phyloP scores from a whole-genome alignment of 2,888 invertebrate genomes.

The Brachyptera risi region DNA sequence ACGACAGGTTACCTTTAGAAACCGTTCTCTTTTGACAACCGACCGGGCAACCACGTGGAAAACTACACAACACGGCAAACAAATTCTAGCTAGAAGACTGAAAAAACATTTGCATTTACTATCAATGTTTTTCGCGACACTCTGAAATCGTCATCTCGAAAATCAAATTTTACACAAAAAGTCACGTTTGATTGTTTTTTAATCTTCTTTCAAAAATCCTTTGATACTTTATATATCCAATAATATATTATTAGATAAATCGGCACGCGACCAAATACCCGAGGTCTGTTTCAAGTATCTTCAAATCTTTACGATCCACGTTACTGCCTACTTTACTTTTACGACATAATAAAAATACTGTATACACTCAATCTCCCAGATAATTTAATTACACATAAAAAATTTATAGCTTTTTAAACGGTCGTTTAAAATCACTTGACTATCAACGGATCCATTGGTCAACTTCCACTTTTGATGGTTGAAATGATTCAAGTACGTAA shows the following conservation, averaged over 20 bases:
- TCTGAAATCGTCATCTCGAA: neutral
- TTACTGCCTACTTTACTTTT: slow-evolving; percentile 19
- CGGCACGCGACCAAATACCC: slow-evolving; percentile 5
- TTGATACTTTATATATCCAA: neutral
- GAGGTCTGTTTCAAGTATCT: slow-evolving; percentile 7
- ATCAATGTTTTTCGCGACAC: neutral
- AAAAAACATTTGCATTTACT: no score
- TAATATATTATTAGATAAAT: neutral
- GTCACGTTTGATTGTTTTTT: neutral
- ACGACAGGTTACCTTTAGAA: no score
- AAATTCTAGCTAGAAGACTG: neutral
- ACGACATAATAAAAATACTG: slow-evolving; percentile 19
- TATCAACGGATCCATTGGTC: slow-evolving; percentile 9
- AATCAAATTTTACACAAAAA: neutral
- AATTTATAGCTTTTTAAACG: slow-evolving; percentile 12
- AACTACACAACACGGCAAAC: neutral
- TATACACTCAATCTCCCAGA: slow-evolving; percentile 15
- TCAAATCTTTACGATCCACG: slow-evolving; percentile 18
- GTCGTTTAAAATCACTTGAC: slow-evolving; percentile 6
- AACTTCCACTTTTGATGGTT: neutral
- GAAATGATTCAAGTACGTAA: no score
- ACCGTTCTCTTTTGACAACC: no score
- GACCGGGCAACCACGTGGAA: no score
- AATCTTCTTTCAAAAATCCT: neutral
- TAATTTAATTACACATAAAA: slow-evolving; percentile 20